A percentile compares a stretch with the other conserved stretches of the same genome.
Evolutionary conservation across 2,888 invertebrate genomes (phyloP).

Genomic region (Amorpha juglandis): DNA sequence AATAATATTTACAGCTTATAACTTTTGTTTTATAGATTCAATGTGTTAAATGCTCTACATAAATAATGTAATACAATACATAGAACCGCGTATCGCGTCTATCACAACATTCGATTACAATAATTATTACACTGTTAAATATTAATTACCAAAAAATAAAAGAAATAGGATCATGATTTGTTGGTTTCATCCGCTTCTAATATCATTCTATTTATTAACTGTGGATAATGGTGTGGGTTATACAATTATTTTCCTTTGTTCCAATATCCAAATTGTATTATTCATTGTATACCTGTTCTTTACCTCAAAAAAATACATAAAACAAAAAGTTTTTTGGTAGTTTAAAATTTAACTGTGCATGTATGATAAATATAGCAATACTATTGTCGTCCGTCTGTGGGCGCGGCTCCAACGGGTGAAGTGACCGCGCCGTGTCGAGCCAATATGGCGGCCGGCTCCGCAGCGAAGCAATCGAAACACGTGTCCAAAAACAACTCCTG

Average conservation of each 20-base stretch:
- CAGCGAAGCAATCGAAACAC: constrained; percentile 86
- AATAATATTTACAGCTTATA: not conserved
- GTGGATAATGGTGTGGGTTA: too few relatives aligned
- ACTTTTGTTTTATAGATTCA: not conserved
- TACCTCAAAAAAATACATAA: too few relatives aligned
- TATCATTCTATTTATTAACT: too few relatives aligned
- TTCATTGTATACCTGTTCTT: too few relatives aligned
- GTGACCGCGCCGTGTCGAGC: constrained; percentile 51
- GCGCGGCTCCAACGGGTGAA: constrained; percentile 33
- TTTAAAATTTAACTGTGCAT: not conserved
- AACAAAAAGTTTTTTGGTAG: too few relatives aligned
- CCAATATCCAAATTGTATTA: too few relatives aligned
- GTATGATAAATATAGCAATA: constrained; percentile 31
- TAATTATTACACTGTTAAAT: not conserved
- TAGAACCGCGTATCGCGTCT: not conserved
- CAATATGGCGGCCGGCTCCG: constrained; percentile 79
- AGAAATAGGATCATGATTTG: too few relatives aligned
- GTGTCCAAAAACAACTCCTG: constrained; percentile 97
- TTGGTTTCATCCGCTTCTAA: too few relatives aligned
- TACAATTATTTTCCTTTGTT: too few relatives aligned
- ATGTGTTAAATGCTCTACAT: not conserved
- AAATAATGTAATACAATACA: not conserved
- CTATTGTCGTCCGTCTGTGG: constrained; percentile 37
- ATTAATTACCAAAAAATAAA: too few relatives aligned
- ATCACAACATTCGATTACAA: not conserved